Base-by-base conservation (phyloP, 2,888 invertebrate species). In the Prenolepis imparis region DNA sequence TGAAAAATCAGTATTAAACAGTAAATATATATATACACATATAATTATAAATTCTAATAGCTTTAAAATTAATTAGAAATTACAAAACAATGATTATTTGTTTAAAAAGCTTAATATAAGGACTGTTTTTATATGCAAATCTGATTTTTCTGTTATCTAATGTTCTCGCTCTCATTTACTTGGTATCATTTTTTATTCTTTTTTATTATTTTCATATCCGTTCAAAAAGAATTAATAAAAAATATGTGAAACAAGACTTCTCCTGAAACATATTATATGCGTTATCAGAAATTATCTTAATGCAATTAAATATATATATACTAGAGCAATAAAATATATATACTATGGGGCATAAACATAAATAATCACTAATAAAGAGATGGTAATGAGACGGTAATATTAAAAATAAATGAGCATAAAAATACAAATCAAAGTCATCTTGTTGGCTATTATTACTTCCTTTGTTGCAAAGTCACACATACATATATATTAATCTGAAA, bases 31-130 rank as follows among this genome's bases (percentile, higher is more conserved):
- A 18, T 48, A n/a, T 52, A n/a, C 0, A 52, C 3, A 8, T n/a
- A 48, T 5, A 44, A 52, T 52, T 8, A 6, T 39, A 8, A 44
- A 8, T 6, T 41, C 18, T 8, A 66, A 12, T 11, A 44, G 44
- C 18, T 66, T 24, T 48, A 1, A 75, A 66, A 4, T 52, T 66
- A 66, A 66, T 52, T 48, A 36, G 24, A 66, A 48, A 39, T 75
- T 66, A 11, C 3, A 39, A 8, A n/a, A 52, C 39, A 44, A 32
- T 11, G 1, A 75, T 74, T 21, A 44, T n/a, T 44, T 6, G 21
- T 21, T 52, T 24, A 21, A 24, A 28, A 44, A 61, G 12, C 9
- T 61, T 4, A 64, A 48, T 32, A 12, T 28, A 63, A 61, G 18
- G 5, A 55, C 21, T 18, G 36, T 12, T n/a, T 39, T 44, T 44